A percentile compares a stretch with the other conserved stretches of the same genome.
Evolutionary conservation across 2,888 invertebrate genomes (phyloP).

Genomic region (Eupeodes latifasciatus): DNA sequence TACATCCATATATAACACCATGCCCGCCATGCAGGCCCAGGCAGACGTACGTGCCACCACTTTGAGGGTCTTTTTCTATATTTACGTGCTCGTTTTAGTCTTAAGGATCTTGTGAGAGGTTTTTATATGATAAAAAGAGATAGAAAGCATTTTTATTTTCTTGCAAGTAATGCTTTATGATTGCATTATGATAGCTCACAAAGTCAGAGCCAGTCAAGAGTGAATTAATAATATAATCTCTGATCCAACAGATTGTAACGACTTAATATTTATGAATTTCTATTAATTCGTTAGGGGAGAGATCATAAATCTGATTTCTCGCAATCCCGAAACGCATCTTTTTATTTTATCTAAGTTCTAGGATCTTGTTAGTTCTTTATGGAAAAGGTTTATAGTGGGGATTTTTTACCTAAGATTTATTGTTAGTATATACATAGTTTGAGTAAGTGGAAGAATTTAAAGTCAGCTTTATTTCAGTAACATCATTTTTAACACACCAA

Average conservation of each 20-base stretch:
- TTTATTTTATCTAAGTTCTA: no score
- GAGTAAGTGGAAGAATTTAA: no score
- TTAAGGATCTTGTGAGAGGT: not conserved
- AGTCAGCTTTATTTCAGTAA: no score
- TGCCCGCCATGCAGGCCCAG: constrained; percentile 32
- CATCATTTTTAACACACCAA: no score
- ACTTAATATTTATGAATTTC: no score
- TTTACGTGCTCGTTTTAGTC: constrained; percentile 5
- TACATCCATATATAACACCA: constrained; percentile 54
- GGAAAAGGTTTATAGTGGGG: no score
- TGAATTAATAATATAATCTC: not conserved
- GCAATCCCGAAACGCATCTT: not conserved
- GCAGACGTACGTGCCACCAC: constrained; percentile 75
- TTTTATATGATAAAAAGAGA: not conserved
- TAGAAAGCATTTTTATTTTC: not conserved
- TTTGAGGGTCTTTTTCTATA: constrained; percentile 3
- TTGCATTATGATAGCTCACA: not conserved
- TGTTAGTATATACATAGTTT: no score
- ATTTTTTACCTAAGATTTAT: no score
- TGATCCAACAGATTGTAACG: not conserved
- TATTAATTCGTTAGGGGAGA: not conserved
- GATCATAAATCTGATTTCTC: not conserved
- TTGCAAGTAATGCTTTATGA: not conserved
- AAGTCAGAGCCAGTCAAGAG: no score
- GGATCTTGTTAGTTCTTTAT: not conserved